Percentiles rank a stretch among this genome's conserved stretches.
Conservation (phyloP, 2,888 invertebrate species). For the Eristalinus sepulchralis region DNA sequence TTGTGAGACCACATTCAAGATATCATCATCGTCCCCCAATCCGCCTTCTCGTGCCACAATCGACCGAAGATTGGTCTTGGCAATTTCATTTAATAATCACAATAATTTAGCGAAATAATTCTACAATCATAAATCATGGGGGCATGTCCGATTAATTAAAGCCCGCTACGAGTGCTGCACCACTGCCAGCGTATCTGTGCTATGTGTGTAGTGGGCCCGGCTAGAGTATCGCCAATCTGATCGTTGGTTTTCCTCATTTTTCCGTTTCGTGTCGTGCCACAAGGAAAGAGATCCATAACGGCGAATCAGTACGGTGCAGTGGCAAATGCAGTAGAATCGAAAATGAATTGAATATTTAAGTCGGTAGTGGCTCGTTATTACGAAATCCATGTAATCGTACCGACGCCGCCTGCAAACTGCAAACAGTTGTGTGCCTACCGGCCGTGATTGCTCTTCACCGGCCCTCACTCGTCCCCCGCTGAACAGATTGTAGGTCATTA, state of each 20-base stretch:
- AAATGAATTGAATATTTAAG: constrained; percentile 68
- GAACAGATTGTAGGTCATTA: constrained; percentile 54
- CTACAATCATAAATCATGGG: constrained; percentile 72
- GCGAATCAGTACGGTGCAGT: constrained; percentile 18
- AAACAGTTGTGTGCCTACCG: background rate
- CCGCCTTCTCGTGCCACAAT: background rate
- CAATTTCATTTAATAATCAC: constrained; percentile 67
- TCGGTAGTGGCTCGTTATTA: constrained; percentile 40
- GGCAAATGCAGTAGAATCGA: constrained; percentile 37
- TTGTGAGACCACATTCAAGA: background rate
- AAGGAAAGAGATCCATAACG: constrained; percentile 24
- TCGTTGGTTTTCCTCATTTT: constrained; percentile 18
- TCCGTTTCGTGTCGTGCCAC: constrained; percentile 37
- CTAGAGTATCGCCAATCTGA: constrained; percentile 22
- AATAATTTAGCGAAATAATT: constrained; percentile 68
- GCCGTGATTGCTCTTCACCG: constrained; percentile 50
- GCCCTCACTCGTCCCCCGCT: background rate
- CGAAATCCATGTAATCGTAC: constrained; percentile 43
- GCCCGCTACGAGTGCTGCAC: constrained; percentile 30
- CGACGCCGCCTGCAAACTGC: background rate
- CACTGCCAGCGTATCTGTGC: constrained; percentile 17
- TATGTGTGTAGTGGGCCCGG: background rate
- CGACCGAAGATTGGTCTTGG: constrained; percentile 1
- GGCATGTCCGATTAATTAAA: constrained; percentile 73
- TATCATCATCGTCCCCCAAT: background rate